Conservation (phyloP, 1,140 invertebrate species). For the Himalopsyche phryganea region DNA sequence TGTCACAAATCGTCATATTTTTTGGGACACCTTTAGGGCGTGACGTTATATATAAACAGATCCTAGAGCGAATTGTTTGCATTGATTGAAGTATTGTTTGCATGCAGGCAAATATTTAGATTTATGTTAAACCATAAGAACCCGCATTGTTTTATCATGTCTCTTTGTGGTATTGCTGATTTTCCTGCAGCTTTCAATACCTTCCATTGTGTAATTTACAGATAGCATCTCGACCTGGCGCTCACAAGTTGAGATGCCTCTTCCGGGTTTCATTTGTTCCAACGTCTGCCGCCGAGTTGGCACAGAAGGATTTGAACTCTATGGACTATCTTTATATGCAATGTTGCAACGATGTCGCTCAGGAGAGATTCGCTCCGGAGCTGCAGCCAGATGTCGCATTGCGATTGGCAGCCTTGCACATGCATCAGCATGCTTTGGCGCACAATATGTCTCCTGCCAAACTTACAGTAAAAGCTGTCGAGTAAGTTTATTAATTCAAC, state of each 20-base stretch:
- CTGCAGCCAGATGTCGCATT: constrained; percentile 84
- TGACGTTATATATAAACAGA: too few relatives aligned
- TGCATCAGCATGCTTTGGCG: constrained; percentile 81
- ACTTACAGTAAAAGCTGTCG: constrained; percentile 79
- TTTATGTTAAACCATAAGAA: too few relatives aligned
- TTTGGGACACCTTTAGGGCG: too few relatives aligned
- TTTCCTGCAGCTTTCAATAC: too few relatives aligned
- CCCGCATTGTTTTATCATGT: too few relatives aligned
- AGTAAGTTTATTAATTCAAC: constrained; percentile 75
- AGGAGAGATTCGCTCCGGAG: constrained; percentile 86
- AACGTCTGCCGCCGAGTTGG: constrained; percentile 74
- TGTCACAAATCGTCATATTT: too few relatives aligned
- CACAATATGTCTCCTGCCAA: constrained; percentile 73
- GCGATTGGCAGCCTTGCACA: constrained; percentile 80
- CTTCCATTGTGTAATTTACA: too few relatives aligned
- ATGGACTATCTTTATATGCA: constrained; percentile 89
- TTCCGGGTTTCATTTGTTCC: constrained; percentile 88
- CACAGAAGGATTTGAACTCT: constrained; percentile 76
- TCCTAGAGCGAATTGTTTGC: too few relatives aligned
- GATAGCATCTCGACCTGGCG: constrained; percentile 83
- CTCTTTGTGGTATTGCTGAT: too few relatives aligned
- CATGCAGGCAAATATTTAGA: too few relatives aligned
- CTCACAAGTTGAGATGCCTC: constrained; percentile 83
- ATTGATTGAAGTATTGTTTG: too few relatives aligned
- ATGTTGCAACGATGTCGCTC: constrained; percentile 90